Base-by-base conservation (phyloP, 2,888 invertebrate species). In the Palloptera scutellata region DNA sequence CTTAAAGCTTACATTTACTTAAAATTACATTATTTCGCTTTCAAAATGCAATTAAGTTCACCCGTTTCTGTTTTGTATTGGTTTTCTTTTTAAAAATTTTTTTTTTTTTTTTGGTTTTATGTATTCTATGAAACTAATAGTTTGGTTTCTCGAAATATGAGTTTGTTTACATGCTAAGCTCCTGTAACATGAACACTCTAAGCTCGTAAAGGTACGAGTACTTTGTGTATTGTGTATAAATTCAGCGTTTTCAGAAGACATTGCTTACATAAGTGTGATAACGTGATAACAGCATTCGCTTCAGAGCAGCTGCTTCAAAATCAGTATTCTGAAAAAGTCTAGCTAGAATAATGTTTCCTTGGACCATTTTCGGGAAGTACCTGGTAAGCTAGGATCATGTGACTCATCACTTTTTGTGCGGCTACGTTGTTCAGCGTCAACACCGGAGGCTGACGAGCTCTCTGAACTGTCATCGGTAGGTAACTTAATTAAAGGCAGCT, bases 261-360 rank as follows among this genome's bases (percentile, higher is more conserved):
- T 30, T 30, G 6, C 30, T 30, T 30, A 30, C 6, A 6, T 30
- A 30, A n/a, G n/a, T n/a, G n/a, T n/a, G n/a, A n/a, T n/a, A n/a
- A n/a, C n/a, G n/a, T 30, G 30, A 30, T 30, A 30, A 30, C 30
- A 30, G 30, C 30, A 30, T 30, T 30, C n/a, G 6, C 30, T 30
- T 30, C 30, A 30, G 30, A 30, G 30, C 30, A 30, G 30, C 30
- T 30, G 30, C 30, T 30, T 30, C 6, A 30, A 30, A 30, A 30
- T 30, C 30, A 30, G 30, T 30, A 30, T 30, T 30, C 30, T 30
- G 30, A 30, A 30, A 30, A 74, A 74, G 74, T 76, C 76, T 82
- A 82, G 81, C 84, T 91, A 93, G 88, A 93, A 93, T 81, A 93
- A 88, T 79, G 93, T 93, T 87, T 93, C 93, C 81, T 91, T 91